Evolutionary conservation across 2,797 vertebrate genomes (phyloP).

Genomic region (Propithecus perrieri): DNA sequence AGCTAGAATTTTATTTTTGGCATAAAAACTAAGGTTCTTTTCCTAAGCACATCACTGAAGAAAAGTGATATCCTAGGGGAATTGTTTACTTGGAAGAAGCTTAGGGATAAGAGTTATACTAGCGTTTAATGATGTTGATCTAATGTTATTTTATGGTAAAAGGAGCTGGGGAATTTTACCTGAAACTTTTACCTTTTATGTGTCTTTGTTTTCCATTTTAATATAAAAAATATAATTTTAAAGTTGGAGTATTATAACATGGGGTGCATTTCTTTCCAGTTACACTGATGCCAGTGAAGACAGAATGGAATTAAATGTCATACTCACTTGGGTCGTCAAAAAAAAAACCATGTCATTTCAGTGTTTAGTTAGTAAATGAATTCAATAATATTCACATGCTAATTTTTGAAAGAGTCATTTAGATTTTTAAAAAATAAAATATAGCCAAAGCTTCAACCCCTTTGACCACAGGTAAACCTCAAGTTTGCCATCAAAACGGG

Average conservation of each 20-base stretch:
- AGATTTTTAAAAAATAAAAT: not conserved
- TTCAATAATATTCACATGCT: not conserved
- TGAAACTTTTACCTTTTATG: not conserved
- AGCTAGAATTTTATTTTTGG: constrained; percentile 22
- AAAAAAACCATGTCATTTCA: constrained; percentile 28
- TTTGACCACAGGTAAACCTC: not conserved
- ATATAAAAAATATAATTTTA: not conserved
- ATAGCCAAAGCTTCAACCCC: not conserved
- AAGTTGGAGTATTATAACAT: not conserved
- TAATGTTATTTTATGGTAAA: not conserved
- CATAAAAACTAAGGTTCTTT: not conserved
- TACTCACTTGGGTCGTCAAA: not conserved
- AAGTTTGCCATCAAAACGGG: accelerated
- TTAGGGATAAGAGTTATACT: not conserved
- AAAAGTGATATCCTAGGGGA: not conserved
- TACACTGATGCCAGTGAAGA: not conserved
- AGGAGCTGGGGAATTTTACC: not conserved
- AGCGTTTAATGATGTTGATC: not conserved
- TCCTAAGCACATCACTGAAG: not conserved
- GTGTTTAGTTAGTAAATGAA: constrained; percentile 7
- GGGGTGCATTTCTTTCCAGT: not conserved
- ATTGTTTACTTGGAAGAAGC: not conserved
- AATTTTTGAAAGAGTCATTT: not conserved
- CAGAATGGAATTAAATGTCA: not conserved
- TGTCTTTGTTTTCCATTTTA: not conserved